Base-by-base conservation (phyloP, 2,113 vertebrate genomes). In the Tichodroma muraria region DNA sequence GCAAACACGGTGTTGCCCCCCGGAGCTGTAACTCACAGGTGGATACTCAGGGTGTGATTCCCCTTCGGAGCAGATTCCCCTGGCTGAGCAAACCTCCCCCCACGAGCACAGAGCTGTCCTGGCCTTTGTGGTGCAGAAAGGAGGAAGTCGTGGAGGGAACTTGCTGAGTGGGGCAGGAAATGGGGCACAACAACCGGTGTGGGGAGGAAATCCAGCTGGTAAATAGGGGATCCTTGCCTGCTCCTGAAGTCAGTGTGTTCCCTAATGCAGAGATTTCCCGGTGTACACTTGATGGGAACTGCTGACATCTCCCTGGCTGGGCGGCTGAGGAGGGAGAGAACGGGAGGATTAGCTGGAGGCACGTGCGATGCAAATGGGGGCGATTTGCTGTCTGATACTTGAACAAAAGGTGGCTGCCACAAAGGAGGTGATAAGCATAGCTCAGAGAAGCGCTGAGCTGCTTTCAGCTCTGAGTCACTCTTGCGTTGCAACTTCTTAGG, bases 1-100 rank as follows among this genome's bases (percentile, higher is more conserved):
- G 49, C 63, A 27, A 40, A 13, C 2, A 1, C 9, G 10, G 37
- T 5, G 3, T 23, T 78, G n/a, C 42, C n/a, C 9, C 0, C 0
- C 11, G 30, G 72, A 56, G 82, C 53, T 69, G 60, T 60, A 38
- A 22, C 33, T 76, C 50, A 5, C 5, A 12, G 52, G 22, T 17
- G 15, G 52, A 15, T 25, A 4, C 15, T 53, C 23, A 2, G 5
- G 3, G 0, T 24, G 77, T 3, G 10, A 6, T 54, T 50, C 9
- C 30, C 47, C 20, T 20, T 49, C 6, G 1, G 68, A 72, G 42
- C n/a, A n/a, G n/a, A n/a, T n/a, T n/a, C n/a, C 33, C 11, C 4
- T 33, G 28, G 19, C 78, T 42, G 60, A 60, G 45, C 70, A 45
- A 38, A 40, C 11, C 69, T 23, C 8, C 6, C 5, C n/a, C 47